Evolutionary conservation across 2,888 invertebrate genomes (phyloP).

Genomic region (Tortricodes alternella): DNA sequence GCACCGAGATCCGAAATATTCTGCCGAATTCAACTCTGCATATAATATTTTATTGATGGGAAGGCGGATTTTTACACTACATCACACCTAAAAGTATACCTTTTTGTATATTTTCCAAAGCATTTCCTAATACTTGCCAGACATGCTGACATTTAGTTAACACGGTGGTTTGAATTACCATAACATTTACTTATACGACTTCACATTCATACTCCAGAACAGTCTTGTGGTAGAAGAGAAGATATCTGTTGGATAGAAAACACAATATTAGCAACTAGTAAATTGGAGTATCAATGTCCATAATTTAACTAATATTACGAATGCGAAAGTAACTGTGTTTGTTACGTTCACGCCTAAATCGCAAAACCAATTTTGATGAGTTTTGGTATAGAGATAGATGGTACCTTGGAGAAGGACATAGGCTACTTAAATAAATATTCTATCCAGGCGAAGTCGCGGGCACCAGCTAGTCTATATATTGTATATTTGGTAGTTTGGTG

Average conservation of each 20-base stretch:
- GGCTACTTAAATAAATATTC: no score
- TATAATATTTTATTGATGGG: slow-evolving; percentile 9
- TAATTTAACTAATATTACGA: no score
- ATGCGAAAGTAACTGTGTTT: no score
- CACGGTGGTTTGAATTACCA: not conserved
- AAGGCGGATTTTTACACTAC: slow-evolving; percentile 5
- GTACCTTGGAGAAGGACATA: no score
- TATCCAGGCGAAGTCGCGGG: no score
- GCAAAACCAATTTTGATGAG: not conserved
- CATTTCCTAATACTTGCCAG: slow-evolving; percentile 16
- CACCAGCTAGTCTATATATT: no score
- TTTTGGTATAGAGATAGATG: no score
- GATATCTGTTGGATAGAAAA: slow-evolving; percentile 86
- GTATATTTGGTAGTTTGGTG: no score
- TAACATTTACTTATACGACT: slow-evolving; percentile 38
- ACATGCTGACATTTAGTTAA: not conserved
- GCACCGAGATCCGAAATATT: not conserved
- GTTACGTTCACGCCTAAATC: no score
- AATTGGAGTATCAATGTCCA: no score
- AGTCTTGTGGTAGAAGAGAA: slow-evolving; percentile 98
- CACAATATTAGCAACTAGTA: slow-evolving; percentile 20
- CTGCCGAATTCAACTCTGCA: not conserved
- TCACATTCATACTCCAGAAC: slow-evolving; percentile 91
- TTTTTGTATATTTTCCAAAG: slow-evolving; percentile 24
- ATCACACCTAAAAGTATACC: slow-evolving; percentile 31